Base-by-base conservation (phyloP, 2,113 vertebrate genomes). In the Diadophis punctatus region DNA sequence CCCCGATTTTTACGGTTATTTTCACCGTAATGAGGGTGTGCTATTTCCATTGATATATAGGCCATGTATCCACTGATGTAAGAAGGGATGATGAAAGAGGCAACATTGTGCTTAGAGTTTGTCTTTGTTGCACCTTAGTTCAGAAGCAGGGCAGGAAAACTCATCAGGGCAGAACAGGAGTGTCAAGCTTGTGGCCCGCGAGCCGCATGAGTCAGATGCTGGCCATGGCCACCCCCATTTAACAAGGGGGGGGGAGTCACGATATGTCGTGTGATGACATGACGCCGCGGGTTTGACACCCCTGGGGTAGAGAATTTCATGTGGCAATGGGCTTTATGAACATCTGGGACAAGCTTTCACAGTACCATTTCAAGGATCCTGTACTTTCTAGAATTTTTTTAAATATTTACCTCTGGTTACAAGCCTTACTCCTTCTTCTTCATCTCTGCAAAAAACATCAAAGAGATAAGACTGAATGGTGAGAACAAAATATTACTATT, bases 391-490 rank as follows among this genome's bases (percentile, higher is more conserved):
- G 92, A 94, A 52, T 51, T 27, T 3, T n/a, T 55, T 60, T 8
- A 43, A 30, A 53, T 25, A 97, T 98, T 98, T 92, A 99, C 99
- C 97, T 48, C 93, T 96, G 34, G 93, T 68, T 90, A 98, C 98
- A 49, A 99, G 98, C 53, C 93, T 96, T 52, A 98, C 55, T 0
- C 91, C 93, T 96, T 99, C 98, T 94, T 97, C 98, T 90, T 95
- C 96, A 94, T 90, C 95, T 85, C 98, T 98, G 97, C n/a, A 97
- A 96, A 48, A 96, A 96, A 9, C 8, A 96, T 20, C 95, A 96
- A 9, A 51, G 10, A 92, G 20, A 86, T 93, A 90, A 95, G 86
- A 80, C 2, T 80, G 74, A 96, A 90, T 87, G 23, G 80, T 95
- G 90, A 93, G 18, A 80, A 43, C 34, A 43, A 80, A 80, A 80